These are phyloP conservation scores for Cheirogaleus medius DNA, from an alignment of 2,113 vertebrate species.

Conservation along the genomic window DNA sequence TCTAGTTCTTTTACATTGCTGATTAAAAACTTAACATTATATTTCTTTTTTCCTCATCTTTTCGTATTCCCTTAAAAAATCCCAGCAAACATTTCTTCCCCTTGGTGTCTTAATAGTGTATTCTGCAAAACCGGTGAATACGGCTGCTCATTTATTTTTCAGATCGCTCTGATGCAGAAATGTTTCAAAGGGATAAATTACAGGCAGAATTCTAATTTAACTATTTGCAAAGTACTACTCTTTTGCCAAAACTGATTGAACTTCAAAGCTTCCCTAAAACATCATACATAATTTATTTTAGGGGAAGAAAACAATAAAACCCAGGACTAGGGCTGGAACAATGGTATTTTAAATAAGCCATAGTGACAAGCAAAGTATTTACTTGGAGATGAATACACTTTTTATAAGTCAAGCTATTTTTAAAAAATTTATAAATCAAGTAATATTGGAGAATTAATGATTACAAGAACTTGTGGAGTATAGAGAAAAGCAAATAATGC, in stretches of 20 bases:
- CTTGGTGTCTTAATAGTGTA: not conserved
- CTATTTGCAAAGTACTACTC: slow-evolving; percentile 79
- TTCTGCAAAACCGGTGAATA: slow-evolving; percentile 73
- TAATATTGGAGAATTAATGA: slow-evolving; percentile 62
- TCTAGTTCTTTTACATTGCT: not conserved
- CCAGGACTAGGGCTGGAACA: slow-evolving; percentile 48
- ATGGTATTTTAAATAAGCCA: slow-evolving; percentile 76
- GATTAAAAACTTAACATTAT: slow-evolving; percentile 32
- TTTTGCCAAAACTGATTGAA: slow-evolving; percentile 81
- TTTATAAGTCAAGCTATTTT: slow-evolving; percentile 72
- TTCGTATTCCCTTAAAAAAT: not conserved
- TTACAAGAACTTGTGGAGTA: not conserved
- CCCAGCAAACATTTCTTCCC: not conserved
- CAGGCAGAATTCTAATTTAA: slow-evolving; percentile 77
- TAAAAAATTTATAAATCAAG: slow-evolving; percentile 59
- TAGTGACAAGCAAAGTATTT: slow-evolving; percentile 71
- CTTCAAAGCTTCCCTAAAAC: slow-evolving; percentile 80
- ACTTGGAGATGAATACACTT: slow-evolving; percentile 65
- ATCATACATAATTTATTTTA: slow-evolving; percentile 81
- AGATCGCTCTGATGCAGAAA: slow-evolving; percentile 70
- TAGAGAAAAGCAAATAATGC: not conserved
- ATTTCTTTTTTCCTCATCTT: not conserved
- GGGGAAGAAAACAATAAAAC: slow-evolving; percentile 79
- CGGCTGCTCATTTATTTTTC: slow-evolving; percentile 74
- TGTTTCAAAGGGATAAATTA: slow-evolving; percentile 71